Percentiles rank a stretch among this genome's conserved stretches.
These are phyloP conservation scores for Anseranas semipalmata DNA, from an alignment of 2,113 vertebrate species.

Conservation along the genomic window DNA sequence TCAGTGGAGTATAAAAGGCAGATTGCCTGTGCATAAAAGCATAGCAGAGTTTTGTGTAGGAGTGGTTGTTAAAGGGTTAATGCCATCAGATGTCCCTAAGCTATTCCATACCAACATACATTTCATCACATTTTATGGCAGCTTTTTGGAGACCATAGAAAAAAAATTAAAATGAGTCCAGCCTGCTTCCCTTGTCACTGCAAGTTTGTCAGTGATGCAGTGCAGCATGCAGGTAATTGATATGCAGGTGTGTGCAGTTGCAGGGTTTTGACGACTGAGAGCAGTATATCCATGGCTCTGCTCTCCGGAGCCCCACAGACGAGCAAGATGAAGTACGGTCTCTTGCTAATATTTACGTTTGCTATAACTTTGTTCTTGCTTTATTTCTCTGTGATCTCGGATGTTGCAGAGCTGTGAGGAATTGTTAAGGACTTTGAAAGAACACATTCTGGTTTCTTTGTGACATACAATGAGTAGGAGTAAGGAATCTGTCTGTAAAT, in stretches of 20 bases:
- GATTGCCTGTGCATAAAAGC: fast-evolving
- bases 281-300: background rate
- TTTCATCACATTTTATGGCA: fast-evolving
- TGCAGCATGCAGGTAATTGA: background rate
- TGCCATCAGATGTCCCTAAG: fast-evolving
- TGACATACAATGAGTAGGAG: background rate
- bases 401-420: background rate
- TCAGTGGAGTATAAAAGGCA: fast-evolving
- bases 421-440: background rate
- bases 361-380: background rate
- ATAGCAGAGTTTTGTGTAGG: fast-evolving
- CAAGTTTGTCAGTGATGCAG: background rate
- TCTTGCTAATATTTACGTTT: background rate
- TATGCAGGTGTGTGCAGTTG: background rate
- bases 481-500: background rate
- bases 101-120: fast-evolving
- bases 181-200: too few species aligned
- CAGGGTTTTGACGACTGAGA: background rate
- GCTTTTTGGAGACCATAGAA: background rate
- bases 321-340: background rate
- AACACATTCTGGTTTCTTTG: background rate
- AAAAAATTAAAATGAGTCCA: fast-evolving
- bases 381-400: background rate
- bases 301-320: background rate
- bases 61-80: background rate